phyloP scores from a whole-genome alignment of 2,888 invertebrate species.

The Macaria notata region DNA sequence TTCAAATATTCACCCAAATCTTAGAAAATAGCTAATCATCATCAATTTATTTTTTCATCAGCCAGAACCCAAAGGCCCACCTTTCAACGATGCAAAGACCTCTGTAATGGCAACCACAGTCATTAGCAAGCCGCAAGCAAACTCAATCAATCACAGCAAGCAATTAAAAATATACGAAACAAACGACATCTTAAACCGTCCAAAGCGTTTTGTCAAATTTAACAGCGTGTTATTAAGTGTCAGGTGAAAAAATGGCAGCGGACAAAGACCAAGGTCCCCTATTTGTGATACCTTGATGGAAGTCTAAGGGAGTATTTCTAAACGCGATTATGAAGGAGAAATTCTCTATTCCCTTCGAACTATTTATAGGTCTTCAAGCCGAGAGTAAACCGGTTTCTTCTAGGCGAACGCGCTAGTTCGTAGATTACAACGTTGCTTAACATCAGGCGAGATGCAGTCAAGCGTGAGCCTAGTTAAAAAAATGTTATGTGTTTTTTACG shows the following conservation, averaged over 20 bases:
- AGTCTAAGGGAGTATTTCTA: neutral
- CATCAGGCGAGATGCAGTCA: too few relatives aligned
- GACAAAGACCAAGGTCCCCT: conserved; percentile 15
- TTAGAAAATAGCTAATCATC: too few relatives aligned
- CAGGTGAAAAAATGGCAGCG: conserved; percentile 45
- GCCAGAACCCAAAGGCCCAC: neutral
- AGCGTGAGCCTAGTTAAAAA: too few relatives aligned
- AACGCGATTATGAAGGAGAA: neutral
- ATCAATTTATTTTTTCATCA: too few relatives aligned
- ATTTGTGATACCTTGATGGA: conserved; percentile 48
- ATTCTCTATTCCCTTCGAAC: too few relatives aligned
- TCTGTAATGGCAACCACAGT: neutral
- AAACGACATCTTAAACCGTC: conserved; percentile 57
- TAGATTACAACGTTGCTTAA: too few relatives aligned
- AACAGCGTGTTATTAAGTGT: conserved; percentile 53
- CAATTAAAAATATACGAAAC: conserved; percentile 33
- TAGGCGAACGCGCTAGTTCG: too few relatives aligned
- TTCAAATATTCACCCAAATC: too few relatives aligned
- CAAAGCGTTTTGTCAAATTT: conserved; percentile 59
- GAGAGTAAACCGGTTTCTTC: too few relatives aligned
- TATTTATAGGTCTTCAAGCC: too few relatives aligned
- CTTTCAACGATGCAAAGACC: neutral
- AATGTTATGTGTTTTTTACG: too few relatives aligned
- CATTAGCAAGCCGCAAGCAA: conserved; percentile 23
- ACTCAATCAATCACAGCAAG: conserved; percentile 30